Base-by-base conservation (phyloP, 2,113 vertebrate species). In the Silurus asotus region DNA sequence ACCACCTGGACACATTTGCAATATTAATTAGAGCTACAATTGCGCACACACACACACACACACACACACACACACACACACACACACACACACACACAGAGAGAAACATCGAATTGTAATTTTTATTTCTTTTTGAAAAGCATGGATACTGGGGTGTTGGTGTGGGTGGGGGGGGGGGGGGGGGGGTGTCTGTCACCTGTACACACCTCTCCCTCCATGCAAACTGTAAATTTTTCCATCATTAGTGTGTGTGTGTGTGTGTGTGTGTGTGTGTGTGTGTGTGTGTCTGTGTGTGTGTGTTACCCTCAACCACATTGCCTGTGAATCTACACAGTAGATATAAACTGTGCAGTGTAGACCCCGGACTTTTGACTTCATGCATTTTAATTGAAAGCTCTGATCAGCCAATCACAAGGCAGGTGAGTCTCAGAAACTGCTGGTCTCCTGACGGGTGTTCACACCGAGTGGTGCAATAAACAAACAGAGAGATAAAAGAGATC, bases 1-100 rank as follows among this genome's bases (percentile, higher is more conserved):
- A 93, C 86, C 93, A 93, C 79, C 93, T 93, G 93, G 91, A 19
- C 90, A 93, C 90, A 92, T 92, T 20, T 90, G 83, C 86, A 90
- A 87, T 87, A 87, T 88, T 88, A 83, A 90, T 88, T 61, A 77
- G 69, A 88, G 70, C 84, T 81, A 87, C n/a, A 28, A 72, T 85
- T 74, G 86, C 84, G 81, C 78, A 74, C 87, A 59, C n/a, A 28
- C 65, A 59, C 81, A 65, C 62, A 83, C 67, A 84, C 81, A 74
- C 65, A 81, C 78, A 56, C 64, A 79, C 62, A 78, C 59, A 84
- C 69, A 85, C 56, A 85, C 61, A 80, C 20, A 62, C 64, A 67
- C 84, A 15, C 49, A 9, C 37, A 37, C n/a, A n/a, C n/a, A n/a
- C n/a, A n/a, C n/a, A n/a, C n/a, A n/a, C n/a, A n/a, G n/a, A n/a